Evolutionary conservation across 2,797 vertebrate genomes (phyloP).

Genomic region (Glossophaga mutica): DNA sequence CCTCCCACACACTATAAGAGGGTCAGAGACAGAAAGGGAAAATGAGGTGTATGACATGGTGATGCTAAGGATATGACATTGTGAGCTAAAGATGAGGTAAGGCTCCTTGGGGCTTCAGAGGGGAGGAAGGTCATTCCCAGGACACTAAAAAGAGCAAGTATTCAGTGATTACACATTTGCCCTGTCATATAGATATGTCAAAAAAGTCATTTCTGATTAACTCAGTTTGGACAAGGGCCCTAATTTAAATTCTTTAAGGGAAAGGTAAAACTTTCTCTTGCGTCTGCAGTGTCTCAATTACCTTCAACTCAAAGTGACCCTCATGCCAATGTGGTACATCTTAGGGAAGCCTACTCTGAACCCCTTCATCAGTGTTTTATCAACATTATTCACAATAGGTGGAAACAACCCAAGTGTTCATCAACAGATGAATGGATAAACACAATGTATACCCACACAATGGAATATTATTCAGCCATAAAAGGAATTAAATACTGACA

Average conservation of each 20-base stretch:
- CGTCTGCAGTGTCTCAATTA: neutral
- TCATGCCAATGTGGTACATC: neutral
- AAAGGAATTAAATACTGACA: neutral
- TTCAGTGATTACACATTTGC: neutral
- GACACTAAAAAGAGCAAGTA: neutral
- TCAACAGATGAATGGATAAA: neutral
- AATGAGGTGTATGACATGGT: neutral
- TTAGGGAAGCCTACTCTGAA: neutral
- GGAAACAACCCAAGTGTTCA: neutral
- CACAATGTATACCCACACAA: neutral
- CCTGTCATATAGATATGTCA: neutral
- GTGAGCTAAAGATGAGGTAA: neutral
- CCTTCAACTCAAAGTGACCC: neutral
- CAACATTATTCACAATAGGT: slow-evolving; percentile 8
- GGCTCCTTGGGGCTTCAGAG: neutral
- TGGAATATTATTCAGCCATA: slow-evolving; percentile 11
- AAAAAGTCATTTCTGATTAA: neutral
- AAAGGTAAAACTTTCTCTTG: neutral
- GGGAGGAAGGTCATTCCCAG: neutral
- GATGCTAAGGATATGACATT: too few relatives aligned
- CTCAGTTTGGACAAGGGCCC: neutral
- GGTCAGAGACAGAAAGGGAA: neutral
- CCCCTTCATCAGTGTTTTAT: neutral
- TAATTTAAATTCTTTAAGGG: neutral
- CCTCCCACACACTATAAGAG: too few relatives aligned